phyloP scores from a whole-genome alignment of 2,888 invertebrate species.

The Noctua fimbriata region DNA sequence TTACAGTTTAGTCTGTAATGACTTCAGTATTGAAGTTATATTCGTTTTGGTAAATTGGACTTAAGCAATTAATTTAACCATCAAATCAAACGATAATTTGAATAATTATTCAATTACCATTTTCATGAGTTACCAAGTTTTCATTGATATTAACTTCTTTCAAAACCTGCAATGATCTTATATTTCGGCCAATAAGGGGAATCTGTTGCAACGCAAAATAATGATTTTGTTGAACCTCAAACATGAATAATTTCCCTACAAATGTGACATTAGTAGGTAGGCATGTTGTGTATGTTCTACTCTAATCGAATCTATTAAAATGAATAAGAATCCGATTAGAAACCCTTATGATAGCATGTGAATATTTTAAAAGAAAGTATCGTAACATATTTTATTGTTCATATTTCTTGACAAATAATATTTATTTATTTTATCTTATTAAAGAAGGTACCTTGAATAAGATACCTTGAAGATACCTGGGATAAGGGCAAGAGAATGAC shows the following conservation, averaged over 20 bases:
- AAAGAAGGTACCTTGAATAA: no score
- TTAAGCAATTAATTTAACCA: no score
- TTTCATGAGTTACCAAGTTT: not conserved
- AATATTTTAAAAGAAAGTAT: not conserved
- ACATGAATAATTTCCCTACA: not conserved
- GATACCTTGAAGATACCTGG: no score
- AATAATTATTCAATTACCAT: no score
- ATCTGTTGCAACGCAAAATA: slow-evolving; percentile 1
- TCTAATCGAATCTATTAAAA: not conserved
- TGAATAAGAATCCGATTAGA: not conserved
- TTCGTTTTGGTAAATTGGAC: not conserved
- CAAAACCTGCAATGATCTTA: not conserved
- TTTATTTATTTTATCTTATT: no score
- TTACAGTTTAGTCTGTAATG: not conserved
- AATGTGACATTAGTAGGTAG: slow-evolving; percentile 10
- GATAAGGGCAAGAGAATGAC: no score
- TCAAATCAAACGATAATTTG: not conserved
- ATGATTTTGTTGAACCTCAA: slow-evolving; percentile 2
- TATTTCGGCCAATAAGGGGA: not conserved
- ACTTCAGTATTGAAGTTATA: no score
- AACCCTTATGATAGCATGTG: no score
- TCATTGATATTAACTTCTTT: not conserved
- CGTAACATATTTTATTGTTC: not conserved
- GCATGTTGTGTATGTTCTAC: not conserved
- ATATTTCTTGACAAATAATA: not conserved